Evolutionary conservation across 2,888 invertebrate genomes (phyloP), one percentile per base, ranked within the genome.

Genomic region (Mantis religiosa): DNA sequence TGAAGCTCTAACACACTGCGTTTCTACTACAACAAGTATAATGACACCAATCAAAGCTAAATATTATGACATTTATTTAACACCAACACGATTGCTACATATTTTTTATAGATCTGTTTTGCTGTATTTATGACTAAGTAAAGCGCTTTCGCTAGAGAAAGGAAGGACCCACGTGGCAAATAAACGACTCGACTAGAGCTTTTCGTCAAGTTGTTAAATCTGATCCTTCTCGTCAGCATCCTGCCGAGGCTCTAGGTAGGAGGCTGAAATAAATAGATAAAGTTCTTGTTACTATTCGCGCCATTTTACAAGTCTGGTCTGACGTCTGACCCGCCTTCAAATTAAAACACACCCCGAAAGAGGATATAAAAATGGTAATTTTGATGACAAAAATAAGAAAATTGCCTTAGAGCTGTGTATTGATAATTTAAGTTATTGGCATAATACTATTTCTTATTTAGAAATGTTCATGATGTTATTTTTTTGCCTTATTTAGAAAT

Each of bases 231-330:
- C 41, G 54, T 87, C 89, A 89, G 89, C 88, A 82, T 85, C 90
- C 89, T 89, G 86, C 90, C 90, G 90, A 89, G 90, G 90, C 90
- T 90, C 90, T 28, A 27, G 90, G 89, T 84, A 89, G 89, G 89
- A 87, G 84, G 89, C 89, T 88, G 89, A 87, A 84, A 87, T 41
- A 81, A 54, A 41, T 27, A 81, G 82, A 27, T 71, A 71, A 81
- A 82, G 30, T 15, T 28, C 28, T n/a, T 27, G 41, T 41, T 41
- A 41, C 41, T 41, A 1, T 41, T 41, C 41, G 41, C 41, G 41
- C 41, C 41, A 41, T 41, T 15, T 27, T n/a, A 28, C 87, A 87
- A 28, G 54, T 20, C 54, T 71, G 25, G 6, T 71, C 54, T 71
- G 54, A 71, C 20, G 54, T 86, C 86, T 71, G n/a, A 28, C 47